Base-by-base conservation (phyloP, 2,113 vertebrate genomes). In the Corydoras maculifer region DNA sequence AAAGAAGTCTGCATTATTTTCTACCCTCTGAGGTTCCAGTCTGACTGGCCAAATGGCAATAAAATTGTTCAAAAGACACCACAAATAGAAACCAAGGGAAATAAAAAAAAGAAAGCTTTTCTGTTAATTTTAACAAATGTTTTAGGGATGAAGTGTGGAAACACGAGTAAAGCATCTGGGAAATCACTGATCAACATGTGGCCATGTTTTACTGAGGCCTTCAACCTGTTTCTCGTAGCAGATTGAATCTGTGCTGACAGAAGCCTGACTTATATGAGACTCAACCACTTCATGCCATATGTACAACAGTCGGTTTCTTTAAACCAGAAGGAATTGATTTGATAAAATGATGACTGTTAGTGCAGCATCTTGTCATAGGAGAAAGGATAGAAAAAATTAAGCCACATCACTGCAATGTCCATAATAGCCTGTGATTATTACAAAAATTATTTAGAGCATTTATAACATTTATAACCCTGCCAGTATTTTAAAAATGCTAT, bases 21-120 rank as follows among this genome's bases (percentile, higher is more conserved):
- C 82, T 76, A 79, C 83, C 83, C 80, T 82, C 81, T 68, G 81
- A 80, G 82, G 85, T 87, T 87, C 84, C 87, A 86, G 78, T 14
- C 35, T 68, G 81, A 59, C 84, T 86, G 80, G 86, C 87, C 87
- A 88, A 86, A 79, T 60, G 71, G 77, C 80, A 82, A 77, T 87
- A 85, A 87, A 87, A 85, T 43, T 58, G 73, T 79, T 86, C 76
- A 80, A 77, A 85, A 80, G 85, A 86, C 84, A 85, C 85, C 76
- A 83, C 79, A 85, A 75, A 68, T 49, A 83, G 82, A 77, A 75
- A 82, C 72, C 74, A 35, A 58, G n/a, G 25, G 32, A 61, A 43
- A 68, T 13, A 64, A 8, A 65, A 25, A 53, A 43, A 70, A 63
- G 35, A 83, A 79, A 68, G 58, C 74, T 66, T 81, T 81, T 82